phyloP scores from a whole-genome alignment of 53 echinoderm and acorn worm species.

The Luidia sarsii region DNA sequence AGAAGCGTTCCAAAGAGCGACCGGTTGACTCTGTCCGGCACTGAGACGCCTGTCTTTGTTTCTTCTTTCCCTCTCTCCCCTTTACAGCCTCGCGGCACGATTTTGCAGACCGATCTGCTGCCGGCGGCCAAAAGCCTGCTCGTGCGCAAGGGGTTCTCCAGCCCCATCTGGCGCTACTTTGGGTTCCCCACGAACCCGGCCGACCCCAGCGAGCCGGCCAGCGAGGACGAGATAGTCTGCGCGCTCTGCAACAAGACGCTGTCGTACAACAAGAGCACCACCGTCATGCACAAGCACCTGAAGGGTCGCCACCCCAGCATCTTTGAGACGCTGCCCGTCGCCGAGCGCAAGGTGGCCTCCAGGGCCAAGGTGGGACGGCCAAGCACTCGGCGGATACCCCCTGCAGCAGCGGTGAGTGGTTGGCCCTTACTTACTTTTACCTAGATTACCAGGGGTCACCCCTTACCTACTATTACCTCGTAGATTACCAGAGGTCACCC shows the following conservation, averaged over 20 bases:
- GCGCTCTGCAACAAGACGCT: constrained; percentile 47
- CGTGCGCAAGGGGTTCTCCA: constrained; percentile 53
- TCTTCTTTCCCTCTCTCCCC: constrained; percentile 1
- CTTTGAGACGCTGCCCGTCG: constrained; percentile 23
- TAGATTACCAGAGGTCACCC: too few relatives aligned
- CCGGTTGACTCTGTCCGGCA: neutral
- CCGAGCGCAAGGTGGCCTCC: constrained; percentile 24
- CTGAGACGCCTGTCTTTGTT: constrained; percentile 30
- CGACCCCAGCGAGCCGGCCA: constrained; percentile 43
- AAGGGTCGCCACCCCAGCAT: constrained; percentile 44
- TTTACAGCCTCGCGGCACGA: constrained; percentile 53
- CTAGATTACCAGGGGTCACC: too few relatives aligned
- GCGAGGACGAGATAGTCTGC: constrained; percentile 44
- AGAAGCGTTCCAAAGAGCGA: constrained; percentile 19
- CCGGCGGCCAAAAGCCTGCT: constrained; percentile 48
- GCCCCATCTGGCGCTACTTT: constrained; percentile 55
- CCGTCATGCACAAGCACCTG: constrained; percentile 49
- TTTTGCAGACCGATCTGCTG: constrained; percentile 22
- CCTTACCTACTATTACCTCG: too few relatives aligned
- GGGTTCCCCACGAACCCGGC: constrained; percentile 50
- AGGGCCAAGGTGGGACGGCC: constrained; percentile 39
- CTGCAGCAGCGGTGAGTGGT: neutral
- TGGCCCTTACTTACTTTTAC: neutral
- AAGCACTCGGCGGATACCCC: neutral
- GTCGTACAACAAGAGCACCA: constrained; percentile 57